Percentiles rank a stretch among this genome's conserved stretches.
Conservation (phyloP, 2,113 vertebrate species). For the Oryzias celebensis region DNA sequence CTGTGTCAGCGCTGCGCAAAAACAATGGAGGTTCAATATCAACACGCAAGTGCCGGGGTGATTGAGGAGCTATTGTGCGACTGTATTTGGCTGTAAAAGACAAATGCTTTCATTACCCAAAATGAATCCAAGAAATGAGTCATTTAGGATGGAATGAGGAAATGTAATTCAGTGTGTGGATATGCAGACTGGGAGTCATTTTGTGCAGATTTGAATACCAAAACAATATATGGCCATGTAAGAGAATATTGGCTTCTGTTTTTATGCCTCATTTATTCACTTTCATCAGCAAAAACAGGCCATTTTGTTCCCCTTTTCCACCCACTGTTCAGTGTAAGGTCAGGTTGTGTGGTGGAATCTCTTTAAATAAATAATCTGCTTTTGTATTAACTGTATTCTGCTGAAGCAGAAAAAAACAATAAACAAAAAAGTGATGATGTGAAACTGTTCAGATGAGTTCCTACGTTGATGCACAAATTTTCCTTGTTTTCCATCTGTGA, state of each 20-base stretch:
- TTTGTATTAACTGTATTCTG: neutral
- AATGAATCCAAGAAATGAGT: slow-evolving; percentile 64
- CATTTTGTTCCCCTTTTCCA: slow-evolving; percentile 15
- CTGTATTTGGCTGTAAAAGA: slow-evolving; percentile 64
- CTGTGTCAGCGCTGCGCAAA: slow-evolving; percentile 53
- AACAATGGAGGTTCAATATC: slow-evolving; percentile 61
- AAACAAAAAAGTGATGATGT: slow-evolving; percentile 1
- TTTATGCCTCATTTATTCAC: slow-evolving; percentile 30
- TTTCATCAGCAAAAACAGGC: slow-evolving; percentile 21
- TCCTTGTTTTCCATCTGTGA: slow-evolving; percentile 1
- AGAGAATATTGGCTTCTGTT: slow-evolving; percentile 16
- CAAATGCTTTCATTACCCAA: slow-evolving; percentile 72
- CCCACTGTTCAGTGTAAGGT: slow-evolving; percentile 22
- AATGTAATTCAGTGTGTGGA: slow-evolving; percentile 48
- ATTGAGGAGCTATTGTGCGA: slow-evolving; percentile 63
- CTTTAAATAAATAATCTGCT: slow-evolving; percentile 26
- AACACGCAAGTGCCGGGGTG: slow-evolving; percentile 45
- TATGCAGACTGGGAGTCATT: slow-evolving; percentile 32
- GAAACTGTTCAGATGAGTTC: slow-evolving; percentile 8
- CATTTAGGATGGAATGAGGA: slow-evolving; percentile 56
- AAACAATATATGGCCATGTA: slow-evolving; percentile 33
- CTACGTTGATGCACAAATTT: neutral
- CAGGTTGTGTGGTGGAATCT: slow-evolving; percentile 21
- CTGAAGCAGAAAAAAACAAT: slow-evolving; percentile 17
- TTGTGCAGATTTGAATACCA: slow-evolving; percentile 43